Conservation (phyloP, 2,113 vertebrate genomes). For the Naja naja region DNA sequence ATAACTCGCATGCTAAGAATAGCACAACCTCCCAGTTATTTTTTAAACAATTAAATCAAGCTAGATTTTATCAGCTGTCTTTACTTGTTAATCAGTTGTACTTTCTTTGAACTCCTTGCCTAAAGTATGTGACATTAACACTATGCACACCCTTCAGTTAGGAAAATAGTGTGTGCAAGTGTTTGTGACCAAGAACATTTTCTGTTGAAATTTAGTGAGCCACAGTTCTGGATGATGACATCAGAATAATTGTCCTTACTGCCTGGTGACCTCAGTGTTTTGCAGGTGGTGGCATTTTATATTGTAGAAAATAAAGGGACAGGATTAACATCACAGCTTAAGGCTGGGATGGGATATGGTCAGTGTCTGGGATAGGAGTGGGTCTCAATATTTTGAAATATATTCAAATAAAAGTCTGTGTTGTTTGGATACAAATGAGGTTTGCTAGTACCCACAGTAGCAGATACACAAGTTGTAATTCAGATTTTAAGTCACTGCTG, state of each 20-base stretch:
- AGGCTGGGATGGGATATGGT: background rate
- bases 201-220: background rate
- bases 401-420: background rate
- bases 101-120: background rate
- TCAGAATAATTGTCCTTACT: background rate
- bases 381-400: background rate
- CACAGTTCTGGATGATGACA: background rate
- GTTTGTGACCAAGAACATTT: background rate
- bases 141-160: background rate
- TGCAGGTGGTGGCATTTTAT: background rate
- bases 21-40: no score
- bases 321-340: background rate
- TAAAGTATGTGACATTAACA: background rate
- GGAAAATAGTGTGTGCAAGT: background rate
- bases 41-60: background rate
- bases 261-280: background rate
- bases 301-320: background rate
- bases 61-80: background rate
- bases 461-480: background rate
- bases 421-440: background rate
- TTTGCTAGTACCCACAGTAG: background rate
- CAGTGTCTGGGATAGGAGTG: background rate
- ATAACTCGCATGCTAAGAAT: background rate
- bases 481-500: background rate
- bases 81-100: background rate